Evolutionary conservation across 2,888 invertebrate species (phyloP).

Genomic region (Ormia ochracea): DNA sequence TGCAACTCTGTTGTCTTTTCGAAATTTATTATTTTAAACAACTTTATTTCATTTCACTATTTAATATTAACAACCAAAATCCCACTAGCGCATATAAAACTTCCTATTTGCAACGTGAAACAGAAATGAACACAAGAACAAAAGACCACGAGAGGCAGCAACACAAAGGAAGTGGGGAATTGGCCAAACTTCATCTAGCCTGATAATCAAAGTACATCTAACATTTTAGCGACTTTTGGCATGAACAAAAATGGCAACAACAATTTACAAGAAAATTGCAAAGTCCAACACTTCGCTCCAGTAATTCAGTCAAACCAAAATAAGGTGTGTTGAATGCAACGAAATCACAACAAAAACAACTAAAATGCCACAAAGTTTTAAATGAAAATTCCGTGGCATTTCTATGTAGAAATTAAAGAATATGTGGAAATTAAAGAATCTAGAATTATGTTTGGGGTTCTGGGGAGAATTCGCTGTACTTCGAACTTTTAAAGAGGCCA

Average conservation of each 20-base stretch:
- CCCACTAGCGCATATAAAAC: constrained; percentile 52
- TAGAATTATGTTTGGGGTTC: too few species aligned
- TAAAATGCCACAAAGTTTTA: neutral
- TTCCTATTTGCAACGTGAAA: constrained; percentile 57
- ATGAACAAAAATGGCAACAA: too few species aligned
- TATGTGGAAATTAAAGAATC: too few species aligned
- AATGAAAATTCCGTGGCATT: neutral
- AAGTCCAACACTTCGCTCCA: neutral
- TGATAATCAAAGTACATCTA: constrained; percentile 29
- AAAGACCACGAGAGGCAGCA: neutral
- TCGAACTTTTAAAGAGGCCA: too few species aligned
- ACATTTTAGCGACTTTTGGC: constrained; percentile 24
- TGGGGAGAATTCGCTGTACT: too few species aligned
- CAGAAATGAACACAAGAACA: too few species aligned
- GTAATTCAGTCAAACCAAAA: neutral
- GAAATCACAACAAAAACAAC: neutral
- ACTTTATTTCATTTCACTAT: constrained; percentile 5
- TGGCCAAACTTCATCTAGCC: constrained; percentile 56
- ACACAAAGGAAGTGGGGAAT: constrained; percentile 54
- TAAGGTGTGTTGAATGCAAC: constrained; percentile 33
- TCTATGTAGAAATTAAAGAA: too few species aligned
- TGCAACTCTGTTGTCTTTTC: constrained; percentile 16
- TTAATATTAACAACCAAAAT: too few species aligned
- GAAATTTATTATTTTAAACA: constrained; percentile 5
- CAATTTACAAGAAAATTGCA: too few species aligned